Evolutionary conservation across 2,888 invertebrate species (phyloP).

Genomic region (Vandiemenella viatica): DNA sequence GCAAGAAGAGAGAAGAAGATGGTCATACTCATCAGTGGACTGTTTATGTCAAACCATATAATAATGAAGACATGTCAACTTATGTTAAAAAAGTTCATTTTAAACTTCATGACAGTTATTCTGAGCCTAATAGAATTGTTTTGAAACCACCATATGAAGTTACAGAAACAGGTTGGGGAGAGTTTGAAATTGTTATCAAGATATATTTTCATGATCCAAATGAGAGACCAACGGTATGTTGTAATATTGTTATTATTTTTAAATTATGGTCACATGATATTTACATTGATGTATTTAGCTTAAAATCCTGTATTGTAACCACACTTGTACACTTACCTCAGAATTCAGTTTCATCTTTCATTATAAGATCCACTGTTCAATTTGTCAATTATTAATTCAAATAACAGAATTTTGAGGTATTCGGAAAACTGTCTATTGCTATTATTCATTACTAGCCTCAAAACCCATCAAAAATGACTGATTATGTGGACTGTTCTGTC

Average conservation of each 20-base stretch:
- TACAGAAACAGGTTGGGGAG: conserved; percentile 98
- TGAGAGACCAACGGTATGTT: conserved; percentile 66
- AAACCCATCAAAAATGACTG: too few relatives aligned
- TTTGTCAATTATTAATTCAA: too few relatives aligned
- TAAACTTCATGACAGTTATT: conserved; percentile 93
- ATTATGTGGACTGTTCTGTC: too few relatives aligned
- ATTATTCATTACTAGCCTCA: too few relatives aligned
- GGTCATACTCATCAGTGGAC: conserved; percentile 99
- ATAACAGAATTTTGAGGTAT: too few relatives aligned
- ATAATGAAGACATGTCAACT: conserved; percentile 82
- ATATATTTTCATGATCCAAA: conserved; percentile 94
- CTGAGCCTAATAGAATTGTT: conserved; percentile 83
- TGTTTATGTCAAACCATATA: conserved; percentile 86
- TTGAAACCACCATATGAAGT: conserved; percentile 94
- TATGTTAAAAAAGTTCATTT: conserved; percentile 94
- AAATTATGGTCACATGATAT: too few relatives aligned
- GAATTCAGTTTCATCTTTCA: too few relatives aligned
- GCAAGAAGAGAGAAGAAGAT: conserved; percentile 90
- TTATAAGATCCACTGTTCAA: too few relatives aligned
- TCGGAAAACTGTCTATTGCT: too few relatives aligned
- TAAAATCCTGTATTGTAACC: too few relatives aligned
- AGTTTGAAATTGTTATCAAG: conserved; percentile 96
- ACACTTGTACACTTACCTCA: too few relatives aligned
- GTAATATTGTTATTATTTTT: conserved; percentile 3
- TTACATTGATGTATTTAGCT: too few relatives aligned